Evolutionary conservation across 2,113 vertebrate genomes (phyloP), one percentile per base, ranked within the genome.

Genomic region (Hypanus sabinus): DNA sequence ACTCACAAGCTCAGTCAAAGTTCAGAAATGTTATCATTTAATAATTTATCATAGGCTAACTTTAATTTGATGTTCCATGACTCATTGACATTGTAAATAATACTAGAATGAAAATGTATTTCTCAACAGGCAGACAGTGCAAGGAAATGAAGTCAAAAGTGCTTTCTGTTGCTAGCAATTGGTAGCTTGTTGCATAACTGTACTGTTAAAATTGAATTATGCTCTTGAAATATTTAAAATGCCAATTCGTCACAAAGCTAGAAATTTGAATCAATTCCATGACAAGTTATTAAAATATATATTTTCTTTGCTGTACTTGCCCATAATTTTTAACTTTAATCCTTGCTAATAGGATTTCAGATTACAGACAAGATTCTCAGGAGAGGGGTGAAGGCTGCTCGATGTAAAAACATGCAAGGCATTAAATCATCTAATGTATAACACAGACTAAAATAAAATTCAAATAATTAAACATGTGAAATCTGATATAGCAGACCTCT

Each of bases 231-330:
- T 73, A 93, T 93, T 93, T 71, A 93, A 73, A 93, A 93, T 93
- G 36, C 91, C 70, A 93, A 93, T 93, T 46, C 62, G 12, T 73
- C 91, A 93, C 70, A 46, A 93, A 73, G 91, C 91, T 73, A 73
- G 91, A 73, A 93, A 93, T 75, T 73, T 93, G 91, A 93, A 93
- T 93, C 91, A 93, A 93, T 68, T 93, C 91, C 68, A 38, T 93
- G 91, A 93, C 91, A 93, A 93, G 91, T 93, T 93, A 93, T 93
- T 93, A 73, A 93, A 73, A 93, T 93, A 73, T 93, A 93, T 70
- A 93, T 55, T 93, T 73, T 20, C 38, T 27, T 20, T 36, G 68
- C 68, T 93, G 36, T 46, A 27, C 68, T 93, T 24, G 62, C 70
- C 91, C n/a, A 46, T 46, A 93, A 93, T 93, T 93, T 93, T 93